phyloP scores from a whole-genome alignment of 2,888 invertebrate species.

The Andrena haemorrhoa region DNA sequence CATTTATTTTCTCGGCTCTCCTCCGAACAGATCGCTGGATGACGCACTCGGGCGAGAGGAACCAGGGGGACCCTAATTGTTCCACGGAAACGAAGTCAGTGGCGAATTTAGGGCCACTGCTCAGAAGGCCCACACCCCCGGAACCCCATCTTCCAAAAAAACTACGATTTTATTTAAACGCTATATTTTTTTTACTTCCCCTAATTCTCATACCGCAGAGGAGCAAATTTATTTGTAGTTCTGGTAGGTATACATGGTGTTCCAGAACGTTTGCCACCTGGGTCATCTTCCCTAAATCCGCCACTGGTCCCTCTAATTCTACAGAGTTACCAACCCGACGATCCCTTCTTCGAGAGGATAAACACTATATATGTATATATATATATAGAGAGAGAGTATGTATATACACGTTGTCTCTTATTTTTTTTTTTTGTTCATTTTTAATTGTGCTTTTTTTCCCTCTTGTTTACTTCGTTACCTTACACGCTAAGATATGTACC shows the following conservation, averaged over 20 bases:
- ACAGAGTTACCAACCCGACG: constrained; percentile 20
- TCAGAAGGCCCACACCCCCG: too few relatives aligned
- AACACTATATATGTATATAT: constrained; percentile 31
- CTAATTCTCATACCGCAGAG: too few relatives aligned
- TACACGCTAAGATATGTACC: constrained; percentile 58
- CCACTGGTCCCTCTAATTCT: constrained; percentile 30
- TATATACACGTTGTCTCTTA: constrained; percentile 47
- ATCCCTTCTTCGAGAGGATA: constrained; percentile 36
- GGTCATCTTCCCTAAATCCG: too few relatives aligned
- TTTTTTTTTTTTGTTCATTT: constrained; percentile 8
- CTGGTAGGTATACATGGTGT: too few relatives aligned
- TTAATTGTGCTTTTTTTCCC: constrained; percentile 10
- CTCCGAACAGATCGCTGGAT: not conserved
- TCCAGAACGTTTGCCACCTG: too few relatives aligned
- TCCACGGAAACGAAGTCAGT: constrained; percentile 18
- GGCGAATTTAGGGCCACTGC: too few relatives aligned
- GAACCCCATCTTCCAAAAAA: too few relatives aligned
- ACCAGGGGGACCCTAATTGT: constrained; percentile 30
- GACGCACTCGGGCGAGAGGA: not conserved
- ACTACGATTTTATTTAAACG: too few relatives aligned
- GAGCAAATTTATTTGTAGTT: too few relatives aligned
- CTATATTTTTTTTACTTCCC: too few relatives aligned
- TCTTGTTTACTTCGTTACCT: constrained; percentile 40
- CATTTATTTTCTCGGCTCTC: not conserved
- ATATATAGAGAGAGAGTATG: constrained; percentile 22